Conservation (phyloP, 2,888 invertebrate genomes). For the Brassicogethes aeneus region DNA sequence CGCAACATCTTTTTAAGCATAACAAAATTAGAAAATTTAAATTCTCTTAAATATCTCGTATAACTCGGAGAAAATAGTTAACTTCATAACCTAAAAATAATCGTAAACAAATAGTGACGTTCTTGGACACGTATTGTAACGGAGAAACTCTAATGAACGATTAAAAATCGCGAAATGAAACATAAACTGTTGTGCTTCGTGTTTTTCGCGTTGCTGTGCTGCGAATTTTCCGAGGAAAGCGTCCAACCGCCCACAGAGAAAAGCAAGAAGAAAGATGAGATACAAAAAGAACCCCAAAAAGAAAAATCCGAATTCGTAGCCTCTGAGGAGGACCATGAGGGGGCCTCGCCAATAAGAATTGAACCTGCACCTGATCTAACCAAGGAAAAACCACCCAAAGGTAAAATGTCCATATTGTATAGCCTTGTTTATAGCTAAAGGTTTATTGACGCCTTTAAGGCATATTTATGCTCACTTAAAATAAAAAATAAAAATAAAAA, state of each 20-base stretch:
- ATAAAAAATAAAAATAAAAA: too few relatives aligned
- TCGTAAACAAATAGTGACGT: too few relatives aligned
- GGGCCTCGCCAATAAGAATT: slow-evolving; percentile 32
- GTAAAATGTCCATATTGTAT: too few relatives aligned
- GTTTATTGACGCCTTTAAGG: too few relatives aligned
- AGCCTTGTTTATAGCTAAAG: too few relatives aligned
- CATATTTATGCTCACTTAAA: not conserved
- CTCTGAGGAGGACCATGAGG: slow-evolving; percentile 30
- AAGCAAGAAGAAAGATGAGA: slow-evolving; percentile 23
- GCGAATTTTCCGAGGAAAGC: slow-evolving; percentile 31
- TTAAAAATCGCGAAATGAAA: slow-evolving; percentile 23
- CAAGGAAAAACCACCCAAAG: slow-evolving; percentile 35
- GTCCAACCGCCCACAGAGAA: slow-evolving; percentile 24
- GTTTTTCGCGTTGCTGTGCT: slow-evolving; percentile 27
- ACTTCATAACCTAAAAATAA: too few relatives aligned
- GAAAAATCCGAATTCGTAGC: slow-evolving; percentile 29
- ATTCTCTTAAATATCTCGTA: too few relatives aligned
- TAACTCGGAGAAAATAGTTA: too few relatives aligned
- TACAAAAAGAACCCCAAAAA: slow-evolving; percentile 22
- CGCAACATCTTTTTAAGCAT: too few relatives aligned
- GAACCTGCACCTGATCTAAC: slow-evolving; percentile 38
- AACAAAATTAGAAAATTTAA: too few relatives aligned
- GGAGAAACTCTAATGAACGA: too few relatives aligned
- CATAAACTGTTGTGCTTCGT: slow-evolving; percentile 23
- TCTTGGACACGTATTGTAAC: too few relatives aligned